Base-by-base conservation (phyloP, 2,113 vertebrate species). In the Gavia stellata region DNA sequence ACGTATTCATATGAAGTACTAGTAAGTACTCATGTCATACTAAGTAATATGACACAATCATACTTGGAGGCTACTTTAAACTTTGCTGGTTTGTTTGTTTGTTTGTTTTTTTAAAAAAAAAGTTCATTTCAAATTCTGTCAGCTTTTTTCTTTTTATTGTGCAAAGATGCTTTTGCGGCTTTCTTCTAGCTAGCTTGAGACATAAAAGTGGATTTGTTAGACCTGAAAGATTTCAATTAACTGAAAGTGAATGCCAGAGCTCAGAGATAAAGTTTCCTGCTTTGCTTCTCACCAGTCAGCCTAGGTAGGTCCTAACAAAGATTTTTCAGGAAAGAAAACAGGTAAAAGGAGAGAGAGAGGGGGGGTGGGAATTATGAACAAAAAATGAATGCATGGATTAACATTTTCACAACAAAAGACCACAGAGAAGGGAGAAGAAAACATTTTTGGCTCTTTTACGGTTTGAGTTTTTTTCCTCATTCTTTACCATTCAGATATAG, bases 191-290 rank as follows among this genome's bases (percentile, higher is more conserved):
- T 78, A 70, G 31, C 78, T 38, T 71, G 59, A 78, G 68, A 86
- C 72, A 65, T 52, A 56, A 61, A 91, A 72, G 72, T 88, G 72
- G 40, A 70, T 96, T 94, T 88, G 49, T 68, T 83, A 56, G 80
- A 86, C 80, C 63, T 86, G 81, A 89, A 94, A 92, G 45, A 86
- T 94, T 96, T 95, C 87, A 86, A 92, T 94, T 96, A 95, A 91
- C 53, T 84, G n/a, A 1, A 83, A 91, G 13, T 58, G 67, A 95
- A 95, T 86, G 53, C 72, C 67, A 73, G 45, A 70, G 31, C 86
- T 89, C 58, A 56, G 58, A 85, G 59, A 92, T 63, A 78, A 88
- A 59, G 45, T 77, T 65, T 91, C 26, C 21, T 81, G 89, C 75
- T 92, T 91, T 56, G 5, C 31, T 85, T 83, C 50, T 86, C 42